Evolutionary conservation across 2,113 vertebrate genomes (phyloP).

Genomic region (Tachysurus fulvidraco): DNA sequence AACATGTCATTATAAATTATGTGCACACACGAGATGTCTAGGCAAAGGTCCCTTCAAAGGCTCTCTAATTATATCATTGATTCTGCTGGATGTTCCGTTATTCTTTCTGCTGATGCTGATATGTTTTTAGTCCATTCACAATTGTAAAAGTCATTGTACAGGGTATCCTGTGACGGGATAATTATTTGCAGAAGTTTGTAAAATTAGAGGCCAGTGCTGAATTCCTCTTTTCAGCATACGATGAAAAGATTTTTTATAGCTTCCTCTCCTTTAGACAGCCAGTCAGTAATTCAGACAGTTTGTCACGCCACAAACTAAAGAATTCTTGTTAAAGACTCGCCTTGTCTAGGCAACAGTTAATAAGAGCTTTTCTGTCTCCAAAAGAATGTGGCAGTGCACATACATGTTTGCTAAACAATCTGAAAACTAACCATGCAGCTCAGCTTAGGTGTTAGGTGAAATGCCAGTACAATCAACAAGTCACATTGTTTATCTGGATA

Average conservation of each 20-base stretch:
- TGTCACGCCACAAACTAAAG: not conserved
- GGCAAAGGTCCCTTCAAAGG: not conserved
- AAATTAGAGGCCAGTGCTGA: not conserved
- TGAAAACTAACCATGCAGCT: not conserved
- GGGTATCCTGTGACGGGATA: too few relatives aligned
- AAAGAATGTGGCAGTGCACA: not conserved
- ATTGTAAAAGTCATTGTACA: not conserved
- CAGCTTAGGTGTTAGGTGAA: not conserved
- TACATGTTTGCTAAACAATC: not conserved
- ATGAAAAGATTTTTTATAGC: not conserved
- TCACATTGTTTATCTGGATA: not conserved
- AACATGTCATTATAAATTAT: not conserved
- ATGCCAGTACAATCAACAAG: not conserved
- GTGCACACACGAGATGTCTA: not conserved
- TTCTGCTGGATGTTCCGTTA: not conserved
- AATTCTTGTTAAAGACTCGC: not conserved
- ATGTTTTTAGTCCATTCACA: not conserved
- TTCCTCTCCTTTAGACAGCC: not conserved
- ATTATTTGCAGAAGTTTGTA: not conserved
- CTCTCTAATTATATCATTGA: not conserved
- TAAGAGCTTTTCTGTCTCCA: not conserved
- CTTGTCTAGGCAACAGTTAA: not conserved
- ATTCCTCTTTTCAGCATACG: not conserved
- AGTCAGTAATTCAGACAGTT: not conserved
- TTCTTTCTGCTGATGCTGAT: not conserved